Percentiles rank a stretch among this genome's conserved stretches.
These are phyloP conservation scores for Passer domesticus DNA, from an alignment of 2,113 vertebrate genomes.

Conservation along the genomic window DNA sequence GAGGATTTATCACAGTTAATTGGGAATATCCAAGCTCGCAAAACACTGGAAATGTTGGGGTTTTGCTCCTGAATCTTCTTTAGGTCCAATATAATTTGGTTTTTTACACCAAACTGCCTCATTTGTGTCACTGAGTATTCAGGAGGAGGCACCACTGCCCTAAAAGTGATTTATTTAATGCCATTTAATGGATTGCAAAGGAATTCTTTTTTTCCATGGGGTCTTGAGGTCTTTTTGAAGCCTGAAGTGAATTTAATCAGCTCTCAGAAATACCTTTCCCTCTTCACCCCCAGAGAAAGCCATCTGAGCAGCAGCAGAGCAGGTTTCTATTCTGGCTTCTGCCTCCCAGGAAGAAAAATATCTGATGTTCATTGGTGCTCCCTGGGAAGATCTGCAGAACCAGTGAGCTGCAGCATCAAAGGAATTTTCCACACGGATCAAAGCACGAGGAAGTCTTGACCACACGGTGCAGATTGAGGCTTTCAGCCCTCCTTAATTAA, in stretches of 20 bases:
- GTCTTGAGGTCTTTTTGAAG: background rate
- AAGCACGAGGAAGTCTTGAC: background rate
- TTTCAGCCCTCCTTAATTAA: background rate
- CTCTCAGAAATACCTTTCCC: background rate
- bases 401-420: background rate
- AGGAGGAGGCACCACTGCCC: background rate
- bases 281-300: background rate
- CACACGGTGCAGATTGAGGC: accelerated
- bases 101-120: background rate
- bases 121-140: background rate
- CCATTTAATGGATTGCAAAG: background rate
- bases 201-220: background rate
- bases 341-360: background rate
- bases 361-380: background rate
- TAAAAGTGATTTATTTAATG: background rate
- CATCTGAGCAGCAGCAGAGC: background rate
- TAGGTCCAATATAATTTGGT: background rate
- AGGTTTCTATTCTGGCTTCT: background rate
- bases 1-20: conserved; percentile 9
- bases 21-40: background rate
- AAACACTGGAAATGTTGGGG: background rate
- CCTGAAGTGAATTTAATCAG: background rate
- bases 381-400: background rate
- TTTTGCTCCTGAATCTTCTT: background rate
- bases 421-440: background rate